Conservation (phyloP, 2,113 vertebrate genomes). For the Pangasianodon hypophthalmus region DNA sequence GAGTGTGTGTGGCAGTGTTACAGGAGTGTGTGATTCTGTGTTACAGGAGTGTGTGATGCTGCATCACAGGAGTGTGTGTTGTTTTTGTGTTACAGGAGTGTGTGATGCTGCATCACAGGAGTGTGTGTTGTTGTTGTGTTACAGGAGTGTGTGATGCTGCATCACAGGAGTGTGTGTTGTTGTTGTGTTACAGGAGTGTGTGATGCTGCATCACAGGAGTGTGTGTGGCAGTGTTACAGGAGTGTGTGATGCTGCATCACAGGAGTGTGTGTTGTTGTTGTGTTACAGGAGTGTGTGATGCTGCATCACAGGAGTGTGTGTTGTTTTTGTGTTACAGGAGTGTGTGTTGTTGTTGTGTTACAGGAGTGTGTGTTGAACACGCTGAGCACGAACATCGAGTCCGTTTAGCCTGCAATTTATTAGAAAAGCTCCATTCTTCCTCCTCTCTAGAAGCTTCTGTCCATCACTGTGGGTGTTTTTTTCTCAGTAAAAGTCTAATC, state of each 20-base stretch:
- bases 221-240: not conserved
- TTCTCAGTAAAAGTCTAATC: too few relatives aligned
- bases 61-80: not conserved
- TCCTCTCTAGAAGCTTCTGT: too few relatives aligned
- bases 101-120: too few relatives aligned
- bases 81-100: not conserved
- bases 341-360: too few relatives aligned
- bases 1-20: not conserved
- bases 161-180: not conserved
- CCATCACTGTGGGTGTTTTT: too few relatives aligned
- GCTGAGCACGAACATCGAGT: too few relatives aligned
- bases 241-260: too few relatives aligned
- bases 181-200: not conserved
- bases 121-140: not conserved
- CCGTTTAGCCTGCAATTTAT: too few relatives aligned
- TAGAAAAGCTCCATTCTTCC: too few relatives aligned
- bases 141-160: not conserved
- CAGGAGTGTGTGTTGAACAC: too few relatives aligned
- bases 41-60: not conserved
- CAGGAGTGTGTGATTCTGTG: not conserved
- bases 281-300: not conserved
- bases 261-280: not conserved
- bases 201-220: not conserved
- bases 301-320: not conserved
- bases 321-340: too few relatives aligned